These are phyloP conservation scores for Galerucella calmariensis DNA, from an alignment of 2,888 invertebrate genomes.

Conservation along the genomic window DNA sequence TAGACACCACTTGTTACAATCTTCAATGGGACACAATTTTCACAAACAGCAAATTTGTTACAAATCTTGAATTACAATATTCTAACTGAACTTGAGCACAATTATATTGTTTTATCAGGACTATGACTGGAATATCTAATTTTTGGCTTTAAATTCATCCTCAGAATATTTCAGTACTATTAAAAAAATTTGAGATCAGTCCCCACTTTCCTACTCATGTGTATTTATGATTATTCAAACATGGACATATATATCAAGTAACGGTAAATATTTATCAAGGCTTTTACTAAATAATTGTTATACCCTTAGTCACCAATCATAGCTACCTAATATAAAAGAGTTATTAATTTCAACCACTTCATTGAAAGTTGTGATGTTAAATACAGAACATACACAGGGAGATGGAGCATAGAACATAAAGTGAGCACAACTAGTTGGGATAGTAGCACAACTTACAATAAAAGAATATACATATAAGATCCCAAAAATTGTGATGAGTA, in stretches of 20 bases:
- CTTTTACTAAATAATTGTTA: no score
- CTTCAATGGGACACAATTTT: no score
- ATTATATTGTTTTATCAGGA: background rate
- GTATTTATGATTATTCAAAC: background rate
- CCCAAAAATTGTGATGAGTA: no score
- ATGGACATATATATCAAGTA: background rate
- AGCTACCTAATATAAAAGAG: background rate
- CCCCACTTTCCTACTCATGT: background rate
- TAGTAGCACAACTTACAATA: no score
- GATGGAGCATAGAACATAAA: background rate
- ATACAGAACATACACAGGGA: conserved; percentile 9
- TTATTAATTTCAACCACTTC: background rate
- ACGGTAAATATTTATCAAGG: no score
- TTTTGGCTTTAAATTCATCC: background rate
- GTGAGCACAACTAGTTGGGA: no score
- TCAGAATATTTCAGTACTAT: background rate
- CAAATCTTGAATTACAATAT: no score
- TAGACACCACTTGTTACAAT: background rate
- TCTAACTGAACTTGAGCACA: no score
- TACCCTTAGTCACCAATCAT: background rate
- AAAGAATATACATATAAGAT: no score
- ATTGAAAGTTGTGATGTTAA: background rate
- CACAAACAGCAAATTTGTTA: no score
- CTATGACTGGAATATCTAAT: background rate
- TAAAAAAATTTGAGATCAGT: background rate